These are phyloP conservation scores for Thalassarche chlororhynchos DNA, from an alignment of 2,113 vertebrate genomes.

Conservation along the genomic window DNA sequence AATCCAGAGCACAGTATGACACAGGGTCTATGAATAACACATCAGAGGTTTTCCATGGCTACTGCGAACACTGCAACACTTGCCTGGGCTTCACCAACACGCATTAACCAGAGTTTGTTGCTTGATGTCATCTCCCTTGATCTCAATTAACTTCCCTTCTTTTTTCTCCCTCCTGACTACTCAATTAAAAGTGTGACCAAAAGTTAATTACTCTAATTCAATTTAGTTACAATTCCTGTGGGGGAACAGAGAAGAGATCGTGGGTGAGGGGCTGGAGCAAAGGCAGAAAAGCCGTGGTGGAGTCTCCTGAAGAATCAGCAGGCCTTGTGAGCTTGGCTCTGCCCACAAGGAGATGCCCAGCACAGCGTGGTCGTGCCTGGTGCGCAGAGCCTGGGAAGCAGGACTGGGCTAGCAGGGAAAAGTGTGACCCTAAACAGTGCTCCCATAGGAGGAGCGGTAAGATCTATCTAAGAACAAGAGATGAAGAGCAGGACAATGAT, in stretches of 20 bases:
- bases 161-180: slow-evolving; percentile 5
- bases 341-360: background rate
- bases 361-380: background rate
- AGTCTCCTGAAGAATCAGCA: background rate
- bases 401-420: background rate
- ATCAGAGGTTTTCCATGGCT: background rate
- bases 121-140: background rate
- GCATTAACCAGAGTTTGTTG: background rate
- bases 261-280: background rate
- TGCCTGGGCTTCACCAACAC: background rate
- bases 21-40: background rate
- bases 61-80: background rate
- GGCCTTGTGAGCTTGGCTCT: background rate
- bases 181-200: slow-evolving; percentile 21
- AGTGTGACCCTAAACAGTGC: background rate
- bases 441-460: background rate
- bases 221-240: background rate
- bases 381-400: background rate
- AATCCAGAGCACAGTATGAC: background rate
- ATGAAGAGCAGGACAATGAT: background rate
- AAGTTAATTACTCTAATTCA: slow-evolving; percentile 55
- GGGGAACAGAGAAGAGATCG: background rate
- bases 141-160: slow-evolving; percentile 39
- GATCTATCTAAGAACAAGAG: background rate
- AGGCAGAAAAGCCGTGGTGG: background rate